Base-by-base conservation (phyloP, 2,888 invertebrate species). In the Sphinx pinastri region DNA sequence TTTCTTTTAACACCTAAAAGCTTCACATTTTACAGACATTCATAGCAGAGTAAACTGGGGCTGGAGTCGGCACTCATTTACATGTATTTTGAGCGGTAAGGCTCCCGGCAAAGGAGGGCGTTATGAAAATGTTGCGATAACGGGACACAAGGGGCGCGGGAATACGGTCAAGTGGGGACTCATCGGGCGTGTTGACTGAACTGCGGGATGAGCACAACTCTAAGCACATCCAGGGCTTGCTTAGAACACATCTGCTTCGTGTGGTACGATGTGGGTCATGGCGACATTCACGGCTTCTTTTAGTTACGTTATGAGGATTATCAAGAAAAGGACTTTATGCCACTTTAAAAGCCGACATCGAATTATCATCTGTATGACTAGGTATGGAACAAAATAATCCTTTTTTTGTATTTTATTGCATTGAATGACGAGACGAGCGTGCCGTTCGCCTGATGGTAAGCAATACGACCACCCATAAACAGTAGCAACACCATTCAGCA, bases 131-230 rank as follows among this genome's bases (percentile, higher is more conserved):
- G 63, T 47, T 47, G 45, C 60, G 63, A 47, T 63, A 57, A 57
- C 57, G 63, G 19, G 49, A 16, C 47, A 49, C 19, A 19, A 16
- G 63, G 16, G 13, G 11, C 60, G 19, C 45, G 51, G 69, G 45
- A 63, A 69, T 45, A 16, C 63, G 69, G 69, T 69, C 69, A 52
- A 69, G 69, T 63, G 47, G 59, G 19, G 14, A n/a, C 63, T 63
- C 63, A 63, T 63, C 49, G 63, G 63, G 11, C 13, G 19, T 63
- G 63, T 63, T 63, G 63, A 63, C 63, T 63, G 49, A 19, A 14
- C 38, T 13, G 49, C 19, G 11, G 63, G 47, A 63, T 63, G 63
- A 63, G 63, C 63, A 16, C 55, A 19, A 38, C 11, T 57, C 19
- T 57, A 25, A 25, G 16, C 57, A 57, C 16, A 63, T 49, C 63